phyloP scores from a whole-genome alignment of 2,113 vertebrate genomes.

The Pachyramphus minor region DNA sequence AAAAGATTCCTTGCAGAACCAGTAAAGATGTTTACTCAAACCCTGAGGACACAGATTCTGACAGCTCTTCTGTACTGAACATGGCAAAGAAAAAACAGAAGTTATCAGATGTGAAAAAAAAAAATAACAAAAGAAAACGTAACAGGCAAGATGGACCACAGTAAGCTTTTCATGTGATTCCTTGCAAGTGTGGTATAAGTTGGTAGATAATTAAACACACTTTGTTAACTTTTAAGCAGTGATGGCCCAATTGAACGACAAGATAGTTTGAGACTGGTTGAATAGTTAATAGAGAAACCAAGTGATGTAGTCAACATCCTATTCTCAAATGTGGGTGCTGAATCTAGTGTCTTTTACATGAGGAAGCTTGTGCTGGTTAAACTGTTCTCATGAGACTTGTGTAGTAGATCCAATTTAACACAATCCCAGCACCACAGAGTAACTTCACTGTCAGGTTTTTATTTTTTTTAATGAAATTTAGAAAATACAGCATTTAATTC shows the following conservation, averaged over 20 bases:
- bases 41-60: neutral
- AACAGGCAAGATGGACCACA: neutral
- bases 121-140: neutral
- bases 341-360: neutral
- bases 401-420: neutral
- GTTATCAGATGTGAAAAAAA: neutral
- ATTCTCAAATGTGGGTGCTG: neutral
- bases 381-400: neutral
- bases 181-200: neutral
- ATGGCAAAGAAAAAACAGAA: neutral
- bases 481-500: neutral
- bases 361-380: neutral
- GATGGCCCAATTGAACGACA: neutral
- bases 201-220: neutral
- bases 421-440: neutral
- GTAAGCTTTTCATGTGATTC: constrained; percentile 29
- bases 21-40: neutral
- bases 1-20: neutral
- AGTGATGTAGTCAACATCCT: neutral
- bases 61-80: neutral
- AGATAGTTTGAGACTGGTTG: neutral
- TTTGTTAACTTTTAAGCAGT: neutral
- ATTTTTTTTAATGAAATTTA: neutral
- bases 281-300: neutral
- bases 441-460: neutral